Evolutionary conservation across 2,113 vertebrate species (phyloP), one percentile per base, ranked within the genome.

Genomic region (Rhipidura dahli): DNA sequence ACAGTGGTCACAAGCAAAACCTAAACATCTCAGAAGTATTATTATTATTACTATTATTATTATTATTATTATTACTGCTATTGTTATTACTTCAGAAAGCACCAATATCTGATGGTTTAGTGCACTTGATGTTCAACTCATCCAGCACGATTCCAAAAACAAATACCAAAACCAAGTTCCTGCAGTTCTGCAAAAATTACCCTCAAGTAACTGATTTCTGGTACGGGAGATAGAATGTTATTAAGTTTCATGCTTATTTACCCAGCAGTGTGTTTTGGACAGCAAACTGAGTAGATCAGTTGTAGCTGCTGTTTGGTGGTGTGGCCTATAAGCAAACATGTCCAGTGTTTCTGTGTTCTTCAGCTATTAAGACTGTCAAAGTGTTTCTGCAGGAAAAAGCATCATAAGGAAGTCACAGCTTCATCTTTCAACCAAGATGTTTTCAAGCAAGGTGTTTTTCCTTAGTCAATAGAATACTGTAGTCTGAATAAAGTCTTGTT

Each of bases 1-100:
- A 77, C 88, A 91, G 76, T 23, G 11, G 92, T 89, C 89, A 92
- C 51, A 88, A 93, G 16, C 53, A 63, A 97, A 87, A 78, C 63
- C 77, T 63, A 28, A 86, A 75, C 42, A 78, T 95, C 30, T 93
- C 69, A 68, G 66, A 51, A 86, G 51, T 57, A 8, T 35, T 83
- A 21, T 27, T 83, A 10, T 65, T 91, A 45, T 26, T 80, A 23
- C 54, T 87, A 40, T 24, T 87, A 24, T 68, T 89, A 57, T 30
- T 49, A n/a, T 23, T 68, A 78, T 87, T 53, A 39, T 27, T 75
- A 66, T 73, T 42, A 27, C 16, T 79, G 50, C 13, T 83, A 21
- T 42, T 42, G 24, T 19, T 79, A 54, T 15, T 83, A 21, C 42
- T 94, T 96, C 63, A 80, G 49, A 54, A 35, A 70, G 37, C 24